A percentile compares a stretch with the other conserved stretches of the same genome.
These are phyloP conservation scores for Tipula unca DNA, from an alignment of 2,888 invertebrate genomes.

Conservation along the genomic window DNA sequence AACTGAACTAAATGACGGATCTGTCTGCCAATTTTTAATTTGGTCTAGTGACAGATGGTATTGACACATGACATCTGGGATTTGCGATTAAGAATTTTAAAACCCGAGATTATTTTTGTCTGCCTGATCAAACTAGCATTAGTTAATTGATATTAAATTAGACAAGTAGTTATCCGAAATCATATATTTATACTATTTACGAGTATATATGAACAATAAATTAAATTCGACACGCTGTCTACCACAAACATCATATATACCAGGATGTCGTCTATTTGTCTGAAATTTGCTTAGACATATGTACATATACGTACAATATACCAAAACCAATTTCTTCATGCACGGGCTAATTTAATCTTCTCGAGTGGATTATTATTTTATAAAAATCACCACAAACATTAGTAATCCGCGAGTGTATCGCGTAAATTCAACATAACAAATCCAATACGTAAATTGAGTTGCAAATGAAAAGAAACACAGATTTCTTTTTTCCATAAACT, in stretches of 20 bases:
- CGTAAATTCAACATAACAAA: not conserved
- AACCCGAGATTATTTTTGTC: too few relatives aligned
- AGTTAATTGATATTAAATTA: too few relatives aligned
- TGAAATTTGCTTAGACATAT: not conserved
- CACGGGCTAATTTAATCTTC: not conserved
- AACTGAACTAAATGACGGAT: too few relatives aligned
- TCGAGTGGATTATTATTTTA: not conserved
- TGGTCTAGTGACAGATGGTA: too few relatives aligned
- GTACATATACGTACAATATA: too few relatives aligned
- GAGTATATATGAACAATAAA: too few relatives aligned
- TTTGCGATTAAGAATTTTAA: too few relatives aligned
- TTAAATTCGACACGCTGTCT: not conserved
- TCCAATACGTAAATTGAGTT: not conserved
- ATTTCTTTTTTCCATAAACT: not conserved
- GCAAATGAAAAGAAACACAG: not conserved
- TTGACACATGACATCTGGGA: too few relatives aligned
- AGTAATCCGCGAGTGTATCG: not conserved
- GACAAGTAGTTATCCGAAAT: too few relatives aligned
- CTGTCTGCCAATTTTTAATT: too few relatives aligned
- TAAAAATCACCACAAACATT: not conserved
- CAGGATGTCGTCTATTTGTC: not conserved
- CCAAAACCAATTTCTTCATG: not conserved
- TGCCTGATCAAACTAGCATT: too few relatives aligned
- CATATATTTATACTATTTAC: too few relatives aligned
- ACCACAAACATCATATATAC: not conserved